Evolutionary conservation across 2,888 invertebrate genomes (phyloP).

Genomic region (Agrochola lychnidis): DNA sequence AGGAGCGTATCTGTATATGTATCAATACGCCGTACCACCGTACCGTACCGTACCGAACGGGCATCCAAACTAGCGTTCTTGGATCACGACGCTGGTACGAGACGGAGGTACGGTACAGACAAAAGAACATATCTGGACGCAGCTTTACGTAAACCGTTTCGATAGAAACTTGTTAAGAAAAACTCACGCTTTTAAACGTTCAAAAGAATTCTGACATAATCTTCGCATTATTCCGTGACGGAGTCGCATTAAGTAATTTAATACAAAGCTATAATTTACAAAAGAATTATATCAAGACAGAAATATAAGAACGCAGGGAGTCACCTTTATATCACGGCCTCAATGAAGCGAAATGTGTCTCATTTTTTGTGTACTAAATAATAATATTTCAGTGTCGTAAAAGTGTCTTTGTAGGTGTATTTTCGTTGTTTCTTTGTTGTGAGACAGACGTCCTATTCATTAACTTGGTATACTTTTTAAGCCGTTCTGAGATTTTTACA

Average conservation of each 20-base stretch:
- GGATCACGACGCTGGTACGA: too few relatives aligned
- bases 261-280: conserved; percentile 65
- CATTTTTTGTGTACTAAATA: conserved; percentile 76
- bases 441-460: conserved; percentile 62
- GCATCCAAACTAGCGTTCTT: too few relatives aligned
- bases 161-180: conserved; percentile 32
- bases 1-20: too few relatives aligned
- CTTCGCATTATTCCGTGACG: conserved; percentile 56
- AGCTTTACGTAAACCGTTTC: conserved; percentile 3
- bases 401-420: conserved; percentile 66
- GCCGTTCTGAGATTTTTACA: conserved; percentile 54
- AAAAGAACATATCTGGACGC: too few relatives aligned
- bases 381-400: conserved; percentile 69
- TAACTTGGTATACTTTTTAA: conserved; percentile 58
- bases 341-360: conserved; percentile 71
- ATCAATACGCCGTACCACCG: too few relatives aligned
- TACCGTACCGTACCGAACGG: too few relatives aligned
- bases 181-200: conserved; percentile 28
- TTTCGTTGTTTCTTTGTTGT: conserved; percentile 69
- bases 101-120: too few relatives aligned
- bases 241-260: conserved; percentile 58
- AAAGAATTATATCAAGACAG: conserved; percentile 65
- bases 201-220: conserved; percentile 51
- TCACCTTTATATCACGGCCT: conserved; percentile 61
- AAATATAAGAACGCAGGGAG: conserved; percentile 61